These are phyloP conservation scores for Dryadula phaetusa DNA, from an alignment of 2,888 invertebrate species.

Conservation along the genomic window DNA sequence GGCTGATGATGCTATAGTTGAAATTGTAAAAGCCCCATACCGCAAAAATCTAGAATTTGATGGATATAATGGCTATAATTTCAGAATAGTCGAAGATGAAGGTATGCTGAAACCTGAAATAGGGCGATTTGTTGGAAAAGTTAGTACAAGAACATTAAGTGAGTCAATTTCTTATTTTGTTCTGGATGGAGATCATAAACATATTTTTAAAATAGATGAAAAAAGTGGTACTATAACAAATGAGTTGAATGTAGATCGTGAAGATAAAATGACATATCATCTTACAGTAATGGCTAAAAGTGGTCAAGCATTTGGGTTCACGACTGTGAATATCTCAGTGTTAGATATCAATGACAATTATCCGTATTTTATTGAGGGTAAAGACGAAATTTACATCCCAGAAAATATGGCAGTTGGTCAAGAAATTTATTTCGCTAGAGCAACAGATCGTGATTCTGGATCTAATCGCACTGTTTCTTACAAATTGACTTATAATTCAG, in stretches of 20 bases:
- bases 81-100: conserved; percentile 92
- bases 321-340: conserved; percentile 91
- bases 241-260: conserved; percentile 92
- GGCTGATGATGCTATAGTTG: conserved; percentile 90
- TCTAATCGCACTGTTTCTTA: conserved; percentile 95
- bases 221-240: conserved; percentile 91
- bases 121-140: conserved; percentile 91
- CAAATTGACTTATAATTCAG: conserved; percentile 90
- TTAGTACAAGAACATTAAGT: conserved; percentile 86
- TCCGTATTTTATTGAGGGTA: conserved; percentile 91
- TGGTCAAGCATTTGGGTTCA: conserved; percentile 90
- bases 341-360: conserved; percentile 96
- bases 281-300: conserved; percentile 92
- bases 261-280: conserved; percentile 89
- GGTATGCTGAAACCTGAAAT: conserved; percentile 84
- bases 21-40: conserved; percentile 90
- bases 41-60: conserved; percentile 90
- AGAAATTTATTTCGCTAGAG: conserved; percentile 94
- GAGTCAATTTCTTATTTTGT: conserved; percentile 90
- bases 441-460: conserved; percentile 94
- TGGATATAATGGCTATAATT: conserved; percentile 90
- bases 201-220: conserved; percentile 92
- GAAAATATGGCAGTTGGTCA: conserved; percentile 97
- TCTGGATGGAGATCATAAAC: conserved; percentile 90
- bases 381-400: conserved; percentile 90